Evolutionary conservation across 1,140 invertebrate genomes (phyloP), one percentile per base, ranked within the genome.

Genomic region (Aricia agestis): DNA sequence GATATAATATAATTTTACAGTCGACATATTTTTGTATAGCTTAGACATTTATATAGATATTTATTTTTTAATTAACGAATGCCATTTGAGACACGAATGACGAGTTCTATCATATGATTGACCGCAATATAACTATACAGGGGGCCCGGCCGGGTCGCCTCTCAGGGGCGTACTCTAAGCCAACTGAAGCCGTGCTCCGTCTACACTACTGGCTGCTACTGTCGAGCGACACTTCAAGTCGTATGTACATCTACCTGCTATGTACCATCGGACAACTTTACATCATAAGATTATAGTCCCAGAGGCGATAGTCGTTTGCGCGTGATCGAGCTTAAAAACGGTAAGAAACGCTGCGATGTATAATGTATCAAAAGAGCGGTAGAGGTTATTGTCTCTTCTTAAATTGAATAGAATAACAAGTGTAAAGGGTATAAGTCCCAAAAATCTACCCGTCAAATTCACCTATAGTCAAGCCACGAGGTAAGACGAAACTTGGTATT

Each of bases 211-310:
- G 83, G 84, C 86, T 83, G 86, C 80, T 41, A 80, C 84, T 85
- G 84, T 90, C 88, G 88, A 90, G 88, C 88, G 84, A 87, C 86
- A 90, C 84, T 86, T 90, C 88, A 89, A 89, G 85, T 78, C 79
- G 71, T 78, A 82, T 81, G 78, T 81, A 81, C 77, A 79, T 73
- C 75, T 59, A 59, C 58, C 66, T 68, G 42, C 58, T 42, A 52
- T 67, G 10, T 31, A 72, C 66, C 59, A 57, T 72, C 66, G 66
- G 66, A 72, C 59, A 42, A 17, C 61, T 58, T 70, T 70, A 70
- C 18, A 65, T 42, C 68, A 70, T 61, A 70, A 70, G 58, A 65
- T 63, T 70, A 63, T 63, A 63, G 59, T 63, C 59, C 59, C n/a
- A 18, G 59, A 63, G 59, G 32, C 61, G 9, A 65, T 36, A 70